Evolutionary conservation across 1,140 invertebrate species (phyloP), one percentile per base, ranked within the genome.

Genomic region (Aplysia californica): DNA sequence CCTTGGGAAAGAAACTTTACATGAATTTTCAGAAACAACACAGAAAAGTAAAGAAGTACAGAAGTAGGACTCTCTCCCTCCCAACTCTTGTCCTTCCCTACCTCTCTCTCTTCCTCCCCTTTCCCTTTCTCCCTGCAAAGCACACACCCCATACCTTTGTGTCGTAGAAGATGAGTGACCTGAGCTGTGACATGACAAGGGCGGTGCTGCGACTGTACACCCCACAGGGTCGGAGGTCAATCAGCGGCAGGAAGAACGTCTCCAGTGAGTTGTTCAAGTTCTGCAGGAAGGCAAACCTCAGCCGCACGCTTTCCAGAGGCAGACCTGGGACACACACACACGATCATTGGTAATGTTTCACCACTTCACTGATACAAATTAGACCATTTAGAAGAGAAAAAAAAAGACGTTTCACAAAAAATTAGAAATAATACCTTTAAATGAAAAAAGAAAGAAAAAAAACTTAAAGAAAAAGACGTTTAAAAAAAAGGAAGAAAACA

Each of bases 241-340:
- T 82, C 65, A 90, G 77, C 4, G 88, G 88, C 65, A 90, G 73
- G 80, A 89, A 89, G 64, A 86, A 88, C 2, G 85, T 86, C 70
- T 88, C 84, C 59, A 90, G 78, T 20, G 80, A 82, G 76, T 84
- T 87, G 83, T 90, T 90, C 1, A 90, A 75, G 4, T 84, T 86
- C 76, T 89, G 88, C 0, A 90, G 82, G 31, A 90, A 77, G n/a
- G 87, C 86, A 83, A 89, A 88, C 39, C 88, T 75, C 26, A 90
- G 79, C 0, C 88, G 81, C 5, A 90, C 78, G 76, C 87, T 89
- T 70, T 90, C 88, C 21, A 85, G 59, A 21, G 88, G 87, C 10
- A 87, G 72, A 61, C 84, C 88, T 89, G 79, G n/a, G 18, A 50
- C n/a, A n/a, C n/a, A n/a, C n/a, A n/a, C n/a, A n/a, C n/a, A n/a